Base-by-base conservation (phyloP, 2,888 invertebrate genomes). In the Quadroppia sp. region DNA sequence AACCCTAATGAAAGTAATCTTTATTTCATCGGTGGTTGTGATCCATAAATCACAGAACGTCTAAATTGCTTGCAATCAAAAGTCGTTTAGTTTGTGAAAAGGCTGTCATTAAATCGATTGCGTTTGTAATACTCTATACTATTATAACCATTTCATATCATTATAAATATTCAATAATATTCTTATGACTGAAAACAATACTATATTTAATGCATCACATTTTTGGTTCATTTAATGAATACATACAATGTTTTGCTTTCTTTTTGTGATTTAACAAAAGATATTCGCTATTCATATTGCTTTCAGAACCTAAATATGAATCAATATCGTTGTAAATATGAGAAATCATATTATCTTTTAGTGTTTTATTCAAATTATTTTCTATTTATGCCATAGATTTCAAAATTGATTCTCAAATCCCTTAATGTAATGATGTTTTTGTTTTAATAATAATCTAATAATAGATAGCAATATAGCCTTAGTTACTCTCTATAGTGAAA, bases 131-230 rank as follows among this genome's bases (percentile, higher is more conserved):
- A 48, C 20, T 20, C n/a, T 20, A 48, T 20, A 4, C n/a, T 48
- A 48, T 48, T 36, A n/a, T n/a, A n/a, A n/a, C 17, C 61, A 64
- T 64, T 36, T 64, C 32, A 64, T 36, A 20, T 64, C 32, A 64
- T 64, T 64, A 64, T 64, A 64, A 64, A 64, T 64, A 64, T 64
- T 64, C 61, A 64, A 30, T 64, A 64, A 64, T 25, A 64, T 36
- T 64, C 36, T 64, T 32, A 28, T 64, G 20, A 32, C 36, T 64
- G 36, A 56, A 56, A 56, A 56, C 56, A 56, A 56, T 56, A 56
- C n/a, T n/a, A n/a, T n/a, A n/a, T n/a, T n/a, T n/a, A n/a, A n/a
- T n/a, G n/a, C n/a, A n/a, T n/a, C n/a, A n/a, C n/a, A n/a, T n/a
- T 56, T 56, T 23, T 56, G 9, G 23, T 56, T 56, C 23, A 23